phyloP scores from a whole-genome alignment of 2,113 vertebrate genomes.

The Callospermophilus lateralis region DNA sequence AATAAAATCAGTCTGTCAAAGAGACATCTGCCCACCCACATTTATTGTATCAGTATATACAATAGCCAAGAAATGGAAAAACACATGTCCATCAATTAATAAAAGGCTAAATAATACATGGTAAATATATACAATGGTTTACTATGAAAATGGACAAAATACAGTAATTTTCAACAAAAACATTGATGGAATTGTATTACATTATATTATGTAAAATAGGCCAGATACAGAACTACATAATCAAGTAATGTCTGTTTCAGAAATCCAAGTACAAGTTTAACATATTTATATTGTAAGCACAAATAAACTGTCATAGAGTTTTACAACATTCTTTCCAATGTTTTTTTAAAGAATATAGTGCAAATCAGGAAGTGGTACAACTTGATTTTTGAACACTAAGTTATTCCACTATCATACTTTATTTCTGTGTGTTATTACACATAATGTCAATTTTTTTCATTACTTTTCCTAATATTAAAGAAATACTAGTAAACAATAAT shows the following conservation, averaged over 20 bases:
- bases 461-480: background rate
- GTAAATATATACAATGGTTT: background rate
- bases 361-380: background rate
- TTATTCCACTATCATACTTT: background rate
- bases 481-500: background rate
- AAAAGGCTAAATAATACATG: background rate
- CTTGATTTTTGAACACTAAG: background rate
- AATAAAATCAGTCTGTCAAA: background rate
- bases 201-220: too few relatives aligned
- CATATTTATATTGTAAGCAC: too few relatives aligned
- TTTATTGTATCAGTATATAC: background rate
- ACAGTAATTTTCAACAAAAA: too few relatives aligned
- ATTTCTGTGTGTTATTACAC: background rate
- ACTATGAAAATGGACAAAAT: too few relatives aligned
- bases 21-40: background rate
- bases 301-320: too few relatives aligned
- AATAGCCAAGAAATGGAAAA: background rate
- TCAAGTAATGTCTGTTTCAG: too few relatives aligned
- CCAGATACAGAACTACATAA: too few relatives aligned
- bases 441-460: conserved; percentile 30
- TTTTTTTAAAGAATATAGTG: too few relatives aligned
- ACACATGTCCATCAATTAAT: too few relatives aligned
- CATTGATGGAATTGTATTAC: too few relatives aligned
- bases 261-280: too few relatives aligned
- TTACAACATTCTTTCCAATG: too few relatives aligned